Percentiles rank a stretch among this genome's conserved stretches.
Conservation (phyloP, 1,140 invertebrate genomes). For the Pomacea maculata region DNA sequence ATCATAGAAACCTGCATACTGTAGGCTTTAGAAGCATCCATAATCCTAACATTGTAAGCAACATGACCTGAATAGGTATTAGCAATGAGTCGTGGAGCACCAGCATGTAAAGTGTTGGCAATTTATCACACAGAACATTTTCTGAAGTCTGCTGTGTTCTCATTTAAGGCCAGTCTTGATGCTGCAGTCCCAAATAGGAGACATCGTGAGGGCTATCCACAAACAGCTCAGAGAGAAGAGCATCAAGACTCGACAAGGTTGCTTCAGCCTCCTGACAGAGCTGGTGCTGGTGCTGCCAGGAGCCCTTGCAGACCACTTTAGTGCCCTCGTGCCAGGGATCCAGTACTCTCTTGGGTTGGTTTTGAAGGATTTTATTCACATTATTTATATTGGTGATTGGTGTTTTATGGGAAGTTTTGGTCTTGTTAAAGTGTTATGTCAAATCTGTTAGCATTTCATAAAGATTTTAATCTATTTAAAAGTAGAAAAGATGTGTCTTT, state of each 20-base stretch:
- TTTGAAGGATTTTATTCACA: not conserved
- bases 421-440: too few species aligned
- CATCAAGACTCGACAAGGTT: slow-evolving; percentile 91
- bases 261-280: slow-evolving; percentile 90
- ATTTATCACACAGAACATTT: not conserved
- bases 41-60: too few species aligned
- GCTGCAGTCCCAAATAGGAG: slow-evolving; percentile 71
- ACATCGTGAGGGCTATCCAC: slow-evolving; percentile 88
- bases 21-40: too few species aligned
- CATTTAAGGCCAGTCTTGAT: slow-evolving; percentile 60
- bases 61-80: too few species aligned
- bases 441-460: too few species aligned
- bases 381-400: too few species aligned
- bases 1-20: too few species aligned
- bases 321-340: slow-evolving; percentile 87
- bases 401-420: too few species aligned
- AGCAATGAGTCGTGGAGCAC: too few species aligned
- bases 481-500: too few species aligned
- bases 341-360: slow-evolving; percentile 84
- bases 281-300: slow-evolving; percentile 89
- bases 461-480: too few species aligned
- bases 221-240: slow-evolving; percentile 93
- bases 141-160: slow-evolving; percentile 2
- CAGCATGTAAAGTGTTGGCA: not conserved
- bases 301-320: slow-evolving; percentile 85